Conservation (phyloP, 2,797 vertebrate genomes). For the Microtus obscurus region DNA sequence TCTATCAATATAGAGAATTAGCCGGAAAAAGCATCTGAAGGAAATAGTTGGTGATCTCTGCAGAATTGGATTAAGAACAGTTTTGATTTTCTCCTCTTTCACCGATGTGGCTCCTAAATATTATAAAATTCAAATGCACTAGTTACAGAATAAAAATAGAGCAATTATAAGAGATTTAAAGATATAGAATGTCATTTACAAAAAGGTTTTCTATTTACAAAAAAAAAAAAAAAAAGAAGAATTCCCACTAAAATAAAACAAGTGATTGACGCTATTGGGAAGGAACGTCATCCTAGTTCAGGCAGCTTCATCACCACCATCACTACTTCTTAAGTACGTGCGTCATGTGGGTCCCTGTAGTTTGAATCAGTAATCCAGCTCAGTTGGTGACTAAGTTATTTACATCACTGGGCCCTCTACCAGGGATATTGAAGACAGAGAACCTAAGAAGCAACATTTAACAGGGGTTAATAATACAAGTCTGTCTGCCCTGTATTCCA, state of each 20-base stretch:
- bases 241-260: conserved; percentile 56
- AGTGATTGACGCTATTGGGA: background rate
- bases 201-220: conserved; percentile 31
- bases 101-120: conserved; percentile 54
- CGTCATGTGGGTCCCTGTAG: background rate
- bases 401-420: background rate
- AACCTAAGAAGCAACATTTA: conserved; percentile 44
- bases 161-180: conserved; percentile 59
- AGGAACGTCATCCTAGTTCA: background rate
- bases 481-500: background rate
- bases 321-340: background rate
- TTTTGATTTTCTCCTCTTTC: conserved; percentile 50
- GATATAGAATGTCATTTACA: conserved; percentile 57
- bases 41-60: background rate
- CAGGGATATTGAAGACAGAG: conserved; percentile 1
- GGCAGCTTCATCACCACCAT: background rate
- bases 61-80: background rate
- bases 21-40: background rate
- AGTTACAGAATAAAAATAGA: conserved; percentile 40
- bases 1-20: background rate
- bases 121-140: conserved; percentile 52
- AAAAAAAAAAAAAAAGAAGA: conserved; percentile 30
- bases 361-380: background rate
- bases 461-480: background rate
- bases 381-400: conserved; percentile 38